These are phyloP conservation scores for Zoanthus sansibaricus DNA, from an alignment of 92 coral and sea anemone species.

Conservation along the genomic window DNA sequence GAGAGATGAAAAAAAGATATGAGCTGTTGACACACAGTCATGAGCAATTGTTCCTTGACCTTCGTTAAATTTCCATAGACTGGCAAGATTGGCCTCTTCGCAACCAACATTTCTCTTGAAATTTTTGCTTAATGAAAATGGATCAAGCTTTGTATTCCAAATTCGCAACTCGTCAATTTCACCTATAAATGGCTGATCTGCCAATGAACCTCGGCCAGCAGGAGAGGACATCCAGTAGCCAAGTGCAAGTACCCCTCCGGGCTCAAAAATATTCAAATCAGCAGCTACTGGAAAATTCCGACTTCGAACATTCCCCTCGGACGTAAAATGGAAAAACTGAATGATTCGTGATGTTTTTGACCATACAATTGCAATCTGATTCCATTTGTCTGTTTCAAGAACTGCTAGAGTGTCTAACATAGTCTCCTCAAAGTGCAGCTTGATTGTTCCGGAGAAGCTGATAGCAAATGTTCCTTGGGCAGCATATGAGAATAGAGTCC, in stretches of 20 bases:
- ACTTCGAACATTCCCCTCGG: slow-evolving; percentile 57
- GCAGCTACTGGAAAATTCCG: slow-evolving; percentile 68
- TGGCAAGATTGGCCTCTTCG: slow-evolving; percentile 50
- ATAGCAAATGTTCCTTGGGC: slow-evolving; percentile 70
- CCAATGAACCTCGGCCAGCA: slow-evolving; percentile 29
- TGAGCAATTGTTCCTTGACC: slow-evolving; percentile 69
- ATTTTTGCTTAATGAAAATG: slow-evolving; percentile 35
- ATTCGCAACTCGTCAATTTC: slow-evolving; percentile 70
- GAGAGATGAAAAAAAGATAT: slow-evolving; percentile 46
- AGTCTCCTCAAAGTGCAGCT: slow-evolving; percentile 48
- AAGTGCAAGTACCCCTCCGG: slow-evolving; percentile 71
- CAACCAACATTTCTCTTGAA: slow-evolving; percentile 49
- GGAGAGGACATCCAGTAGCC: slow-evolving; percentile 75
- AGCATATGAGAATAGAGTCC: slow-evolving; percentile 67
- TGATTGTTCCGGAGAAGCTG: slow-evolving; percentile 49
- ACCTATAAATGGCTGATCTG: slow-evolving; percentile 55
- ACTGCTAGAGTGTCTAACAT: slow-evolving; percentile 57
- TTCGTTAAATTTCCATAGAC: slow-evolving; percentile 72
- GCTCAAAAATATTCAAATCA: slow-evolving; percentile 60
- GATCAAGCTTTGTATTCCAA: slow-evolving; percentile 60
- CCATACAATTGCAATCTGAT: slow-evolving; percentile 70
- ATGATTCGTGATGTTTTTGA: slow-evolving; percentile 56
- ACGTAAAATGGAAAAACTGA: slow-evolving; percentile 58
- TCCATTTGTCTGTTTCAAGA: slow-evolving; percentile 57
- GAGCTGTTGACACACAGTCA: slow-evolving; percentile 69